Conservation (phyloP, 1,140 invertebrate species). For the Myzus persicae region DNA sequence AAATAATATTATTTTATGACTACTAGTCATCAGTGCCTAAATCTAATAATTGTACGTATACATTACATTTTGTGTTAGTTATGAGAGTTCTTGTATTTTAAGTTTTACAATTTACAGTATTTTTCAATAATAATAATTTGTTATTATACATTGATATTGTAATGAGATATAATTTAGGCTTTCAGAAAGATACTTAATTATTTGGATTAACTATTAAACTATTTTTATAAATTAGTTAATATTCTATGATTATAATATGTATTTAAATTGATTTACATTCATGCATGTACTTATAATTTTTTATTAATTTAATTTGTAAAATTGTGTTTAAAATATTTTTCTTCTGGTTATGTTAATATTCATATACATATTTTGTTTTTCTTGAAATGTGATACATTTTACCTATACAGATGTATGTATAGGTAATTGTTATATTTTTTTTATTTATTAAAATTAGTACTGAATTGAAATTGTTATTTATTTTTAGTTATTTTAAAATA, state of each 20-base stretch:
- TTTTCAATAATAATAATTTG: not conserved
- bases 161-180: not conserved
- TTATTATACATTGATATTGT: not conserved
- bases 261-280: not conserved
- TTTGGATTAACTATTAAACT: constrained; percentile 66
- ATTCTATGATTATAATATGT: not conserved
- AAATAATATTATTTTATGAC: constrained; percentile 33
- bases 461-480: not conserved
- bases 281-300: constrained; percentile 39
- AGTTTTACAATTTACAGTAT: not conserved
- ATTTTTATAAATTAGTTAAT: not conserved
- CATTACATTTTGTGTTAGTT: constrained; percentile 63
- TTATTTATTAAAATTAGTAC: not conserved
- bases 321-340: not conserved
- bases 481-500: not conserved
- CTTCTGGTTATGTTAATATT: not conserved
- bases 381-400: not conserved
- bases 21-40: constrained; percentile 36
- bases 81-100: not conserved
- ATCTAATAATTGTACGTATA: constrained; percentile 61
- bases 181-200: not conserved
- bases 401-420: not conserved
- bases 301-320: constrained; percentile 22
- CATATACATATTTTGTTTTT: not conserved
- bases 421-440: not conserved